Conservation (phyloP, 2,888 invertebrate species). For the Agrotis puta region DNA sequence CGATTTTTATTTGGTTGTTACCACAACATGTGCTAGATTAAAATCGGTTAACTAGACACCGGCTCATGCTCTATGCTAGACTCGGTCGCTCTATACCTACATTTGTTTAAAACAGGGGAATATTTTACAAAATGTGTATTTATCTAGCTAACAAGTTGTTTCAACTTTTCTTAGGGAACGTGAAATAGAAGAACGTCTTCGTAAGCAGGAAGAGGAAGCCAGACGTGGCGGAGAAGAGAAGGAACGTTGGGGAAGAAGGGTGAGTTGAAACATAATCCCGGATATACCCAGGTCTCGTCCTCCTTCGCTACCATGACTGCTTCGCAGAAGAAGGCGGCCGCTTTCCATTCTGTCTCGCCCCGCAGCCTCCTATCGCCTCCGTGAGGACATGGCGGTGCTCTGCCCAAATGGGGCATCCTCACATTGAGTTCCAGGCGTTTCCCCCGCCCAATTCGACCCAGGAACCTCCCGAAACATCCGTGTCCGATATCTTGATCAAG, state of each 20-base stretch:
- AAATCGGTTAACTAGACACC: constrained; percentile 68
- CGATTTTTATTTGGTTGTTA: constrained; percentile 56
- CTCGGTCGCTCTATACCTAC: constrained; percentile 77
- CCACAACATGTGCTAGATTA: constrained; percentile 57
- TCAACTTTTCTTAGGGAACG: constrained; percentile 90
- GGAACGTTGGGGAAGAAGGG: constrained; percentile 86
- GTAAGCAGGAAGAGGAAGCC: constrained; percentile 91
- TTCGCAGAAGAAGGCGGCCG: too few relatives aligned
- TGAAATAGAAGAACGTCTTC: constrained; percentile 97
- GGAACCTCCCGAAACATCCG: too few relatives aligned
- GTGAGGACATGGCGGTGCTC: too few relatives aligned
- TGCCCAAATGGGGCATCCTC: too few relatives aligned
- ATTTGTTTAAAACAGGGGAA: constrained; percentile 47
- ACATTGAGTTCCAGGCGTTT: too few relatives aligned
- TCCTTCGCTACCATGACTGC: too few relatives aligned
- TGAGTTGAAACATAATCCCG: constrained; percentile 58
- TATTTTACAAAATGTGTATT: neutral
- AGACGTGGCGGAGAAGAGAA: constrained; percentile 83
- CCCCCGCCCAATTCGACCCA: too few relatives aligned
- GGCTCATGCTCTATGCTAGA: constrained; percentile 60
- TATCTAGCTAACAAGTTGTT: constrained; percentile 16
- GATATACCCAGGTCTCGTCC: too few relatives aligned
- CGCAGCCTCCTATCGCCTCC: too few relatives aligned
- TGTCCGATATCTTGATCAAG: too few relatives aligned
- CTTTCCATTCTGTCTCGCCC: too few relatives aligned